phyloP scores from a whole-genome alignment of 2,888 invertebrate genomes.

The Heterodera filipjevi region DNA sequence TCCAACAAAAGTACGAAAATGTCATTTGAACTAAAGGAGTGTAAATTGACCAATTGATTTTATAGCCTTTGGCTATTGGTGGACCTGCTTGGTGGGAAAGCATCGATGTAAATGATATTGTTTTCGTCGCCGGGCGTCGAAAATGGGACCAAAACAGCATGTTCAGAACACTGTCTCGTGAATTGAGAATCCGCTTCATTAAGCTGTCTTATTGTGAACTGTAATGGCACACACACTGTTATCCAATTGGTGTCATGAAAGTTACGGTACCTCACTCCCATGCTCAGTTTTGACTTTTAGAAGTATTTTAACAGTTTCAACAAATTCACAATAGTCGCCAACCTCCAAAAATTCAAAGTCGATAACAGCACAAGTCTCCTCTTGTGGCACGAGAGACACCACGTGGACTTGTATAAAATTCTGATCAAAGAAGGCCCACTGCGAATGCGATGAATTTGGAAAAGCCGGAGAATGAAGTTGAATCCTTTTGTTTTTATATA shows the following conservation, averaged over 20 bases:
- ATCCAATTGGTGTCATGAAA: too few relatives aligned
- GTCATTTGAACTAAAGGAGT: conserved; percentile 24
- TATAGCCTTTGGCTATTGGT: too few relatives aligned
- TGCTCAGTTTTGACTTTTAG: conserved; percentile 26
- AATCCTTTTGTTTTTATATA: too few relatives aligned
- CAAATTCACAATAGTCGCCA: conserved; percentile 24
- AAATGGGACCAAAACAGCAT: conserved; percentile 26
- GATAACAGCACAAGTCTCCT: neutral
- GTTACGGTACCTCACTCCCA: conserved; percentile 19
- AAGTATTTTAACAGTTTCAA: conserved; percentile 26
- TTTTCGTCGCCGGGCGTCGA: conserved; percentile 37
- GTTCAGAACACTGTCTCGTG: conserved; percentile 20
- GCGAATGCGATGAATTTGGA: conserved; percentile 12
- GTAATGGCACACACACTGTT: too few relatives aligned
- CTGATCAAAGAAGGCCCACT: conserved; percentile 25
- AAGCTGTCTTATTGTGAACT: conserved; percentile 32
- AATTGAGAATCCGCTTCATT: conserved; percentile 18
- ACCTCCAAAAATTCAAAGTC: conserved; percentile 38
- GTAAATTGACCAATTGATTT: too few relatives aligned
- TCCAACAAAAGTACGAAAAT: conserved; percentile 33
- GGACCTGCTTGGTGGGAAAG: conserved; percentile 27
- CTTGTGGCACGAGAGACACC: conserved; percentile 10
- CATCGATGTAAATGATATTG: conserved; percentile 34
- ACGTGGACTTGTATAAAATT: conserved; percentile 19
- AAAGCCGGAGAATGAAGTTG: too few relatives aligned